These are phyloP conservation scores for Podarcis lilfordi DNA, from an alignment of 2,797 vertebrate species.

Conservation along the genomic window DNA sequence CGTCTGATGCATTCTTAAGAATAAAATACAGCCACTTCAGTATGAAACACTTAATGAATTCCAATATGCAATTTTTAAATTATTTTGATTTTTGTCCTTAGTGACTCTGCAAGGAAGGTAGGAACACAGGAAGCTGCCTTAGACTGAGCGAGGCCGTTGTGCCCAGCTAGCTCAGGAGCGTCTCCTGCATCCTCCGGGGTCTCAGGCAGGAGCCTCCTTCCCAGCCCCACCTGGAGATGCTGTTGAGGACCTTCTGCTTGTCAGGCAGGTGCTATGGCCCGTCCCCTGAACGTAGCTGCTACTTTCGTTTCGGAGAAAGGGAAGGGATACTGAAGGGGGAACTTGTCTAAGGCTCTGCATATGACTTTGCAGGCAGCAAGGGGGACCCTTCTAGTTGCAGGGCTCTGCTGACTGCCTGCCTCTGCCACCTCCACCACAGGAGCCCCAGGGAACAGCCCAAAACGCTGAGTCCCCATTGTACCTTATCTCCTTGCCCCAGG, in stretches of 20 bases:
- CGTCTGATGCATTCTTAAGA: background rate
- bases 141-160: no score
- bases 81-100: background rate
- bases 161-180: no score
- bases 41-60: background rate
- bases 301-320: background rate
- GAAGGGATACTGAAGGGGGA: background rate
- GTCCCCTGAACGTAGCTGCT: no score
- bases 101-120: background rate
- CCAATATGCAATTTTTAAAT: background rate
- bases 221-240: background rate
- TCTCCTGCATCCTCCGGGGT: no score
- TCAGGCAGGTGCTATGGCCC: no score
- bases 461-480: slow-evolving; percentile 58
- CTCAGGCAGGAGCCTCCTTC: no score
- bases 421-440: no score
- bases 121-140: no score
- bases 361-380: no score
- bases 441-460: no score
- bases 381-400: background rate
- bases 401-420: no score
- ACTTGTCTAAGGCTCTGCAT: background rate
- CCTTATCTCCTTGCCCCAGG: slow-evolving; percentile 97
- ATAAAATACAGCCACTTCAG: background rate
- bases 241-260: no score